Evolutionary conservation across 2,888 invertebrate species (phyloP), one percentile per base, ranked within the genome.

Genomic region (Cyaniris semiargus): DNA sequence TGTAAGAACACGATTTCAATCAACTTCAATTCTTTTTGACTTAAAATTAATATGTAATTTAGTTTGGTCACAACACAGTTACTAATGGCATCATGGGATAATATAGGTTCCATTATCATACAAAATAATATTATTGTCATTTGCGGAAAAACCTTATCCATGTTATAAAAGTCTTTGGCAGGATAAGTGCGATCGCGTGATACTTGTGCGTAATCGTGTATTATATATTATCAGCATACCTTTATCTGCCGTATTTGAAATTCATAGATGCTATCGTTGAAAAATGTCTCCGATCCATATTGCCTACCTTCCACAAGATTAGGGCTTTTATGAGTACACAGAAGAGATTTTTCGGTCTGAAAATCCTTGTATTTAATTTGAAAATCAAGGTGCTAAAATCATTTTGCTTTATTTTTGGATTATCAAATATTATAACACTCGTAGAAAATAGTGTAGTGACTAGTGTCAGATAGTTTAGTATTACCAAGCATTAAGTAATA

Each of bases 221-320:
- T 92, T 91, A 91, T 90, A n/a, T n/a, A n/a, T n/a, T n/a, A 90
- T 92, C 88, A 90, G 78, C 77, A 75, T 87, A 86, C 86, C 86
- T 86, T 90, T 92, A 92, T 91, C 91, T 91, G 89, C 87, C 88
- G 88, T 89, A 91, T 91, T 92, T 90, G 89, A 90, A 91, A 91
- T 92, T 91, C 91, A 90, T 90, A 89, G 88, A 86, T 86, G 86
- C 84, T 85, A 85, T 87, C 85, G 88, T 87, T 90, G 88, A 90
- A 91, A 92, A 89, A 91, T 88, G 88, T 88, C 87, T 88, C 84
- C 84, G 86, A 87, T 87, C 88, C 88, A 90, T 86, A 88, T 88
- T 86, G 87, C 88, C 84, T 87, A 86, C 60, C 53, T 77, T 78
- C 76, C 70, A 21, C 21, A 66, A 72, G 38, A 48, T 74, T 56